phyloP scores from a whole-genome alignment of 2,113 vertebrate genomes.

The Pseudorasbora parva region DNA sequence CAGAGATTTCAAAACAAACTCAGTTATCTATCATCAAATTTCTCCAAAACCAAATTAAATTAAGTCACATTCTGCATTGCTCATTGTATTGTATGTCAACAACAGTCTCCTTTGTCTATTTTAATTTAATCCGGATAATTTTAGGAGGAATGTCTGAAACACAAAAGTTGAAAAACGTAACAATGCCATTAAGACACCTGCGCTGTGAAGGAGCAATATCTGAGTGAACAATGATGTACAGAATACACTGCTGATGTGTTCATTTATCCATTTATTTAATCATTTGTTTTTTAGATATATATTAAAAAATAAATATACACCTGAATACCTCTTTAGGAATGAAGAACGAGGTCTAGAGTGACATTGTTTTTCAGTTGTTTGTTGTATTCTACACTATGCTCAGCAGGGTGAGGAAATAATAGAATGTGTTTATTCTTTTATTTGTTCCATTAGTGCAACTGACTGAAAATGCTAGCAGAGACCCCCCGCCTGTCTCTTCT shows the following conservation, averaged over 20 bases:
- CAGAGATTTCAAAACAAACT: not conserved
- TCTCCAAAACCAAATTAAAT: not conserved
- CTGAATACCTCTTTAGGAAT: not conserved
- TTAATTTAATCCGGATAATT: not conserved
- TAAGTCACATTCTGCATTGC: not conserved
- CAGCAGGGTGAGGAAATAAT: constrained; percentile 48
- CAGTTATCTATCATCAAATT: not conserved
- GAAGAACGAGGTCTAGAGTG: not conserved
- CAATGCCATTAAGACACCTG: not conserved
- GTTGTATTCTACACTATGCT: constrained; percentile 24
- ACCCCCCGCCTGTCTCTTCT: constrained; percentile 21
- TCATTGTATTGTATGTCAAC: not conserved
- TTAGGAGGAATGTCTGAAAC: not conserved
- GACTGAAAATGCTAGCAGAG: constrained; percentile 26
- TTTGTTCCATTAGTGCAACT: constrained; percentile 47
- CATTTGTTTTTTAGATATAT: too few species aligned
- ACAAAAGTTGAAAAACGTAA: not conserved
- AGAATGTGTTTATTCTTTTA: constrained; percentile 46
- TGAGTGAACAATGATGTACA: not conserved
- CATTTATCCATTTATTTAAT: not conserved
- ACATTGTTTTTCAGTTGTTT: constrained; percentile 22
- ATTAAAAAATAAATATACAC: too few species aligned
- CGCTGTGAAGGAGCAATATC: not conserved
- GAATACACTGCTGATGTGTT: not conserved
- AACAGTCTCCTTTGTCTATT: not conserved